These are phyloP conservation scores for Eubasilissa splendida DNA, from an alignment of 2,888 invertebrate species.

Conservation along the genomic window DNA sequence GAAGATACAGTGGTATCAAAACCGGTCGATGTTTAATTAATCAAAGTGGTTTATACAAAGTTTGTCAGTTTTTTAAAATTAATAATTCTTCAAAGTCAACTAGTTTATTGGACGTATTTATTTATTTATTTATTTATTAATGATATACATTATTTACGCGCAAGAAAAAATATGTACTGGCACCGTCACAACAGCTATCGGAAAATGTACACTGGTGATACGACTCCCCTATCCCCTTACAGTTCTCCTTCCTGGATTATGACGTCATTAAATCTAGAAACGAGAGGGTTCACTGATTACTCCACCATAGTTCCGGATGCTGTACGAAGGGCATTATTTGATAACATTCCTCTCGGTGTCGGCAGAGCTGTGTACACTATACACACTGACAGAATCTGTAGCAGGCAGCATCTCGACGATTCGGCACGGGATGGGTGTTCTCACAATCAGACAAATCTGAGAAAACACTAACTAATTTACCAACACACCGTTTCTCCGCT, in stretches of 20 bases:
- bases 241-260: constrained; percentile 24
- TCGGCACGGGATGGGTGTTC: no score
- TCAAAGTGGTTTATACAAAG: no score
- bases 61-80: no score
- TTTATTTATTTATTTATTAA: no score
- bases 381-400: background rate
- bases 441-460: no score
- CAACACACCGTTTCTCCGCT: background rate
- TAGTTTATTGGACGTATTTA: no score
- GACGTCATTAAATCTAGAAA: constrained; percentile 35
- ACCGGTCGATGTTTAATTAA: no score
- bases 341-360: constrained; percentile 17
- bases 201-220: constrained; percentile 26
- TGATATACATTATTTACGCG: background rate
- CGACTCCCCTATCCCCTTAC: constrained; percentile 1
- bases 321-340: constrained; percentile 29
- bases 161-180: constrained; percentile 32
- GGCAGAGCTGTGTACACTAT: background rate
- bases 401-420: no score
- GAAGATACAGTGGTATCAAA: no score
- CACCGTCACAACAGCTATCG: constrained; percentile 9
- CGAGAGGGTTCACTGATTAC: constrained; percentile 34
- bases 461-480: background rate
- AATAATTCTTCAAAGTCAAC: no score
- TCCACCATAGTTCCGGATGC: constrained; percentile 32